Evolutionary conservation across 2,888 invertebrate species (phyloP).

Genomic region (Cremastinae sp.): DNA sequence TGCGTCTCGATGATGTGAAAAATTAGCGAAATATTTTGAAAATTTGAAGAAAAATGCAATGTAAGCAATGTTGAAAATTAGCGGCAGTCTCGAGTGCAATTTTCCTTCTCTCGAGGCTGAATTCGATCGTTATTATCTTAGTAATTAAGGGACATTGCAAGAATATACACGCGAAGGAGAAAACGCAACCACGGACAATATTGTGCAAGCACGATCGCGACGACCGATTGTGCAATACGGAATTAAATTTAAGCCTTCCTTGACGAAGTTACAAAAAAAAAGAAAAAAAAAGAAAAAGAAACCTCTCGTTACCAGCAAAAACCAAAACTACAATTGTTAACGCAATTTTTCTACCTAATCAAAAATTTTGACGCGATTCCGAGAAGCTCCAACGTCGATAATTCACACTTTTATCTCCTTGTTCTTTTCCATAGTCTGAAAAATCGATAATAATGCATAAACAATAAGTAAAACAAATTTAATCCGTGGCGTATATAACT

Average conservation of each 20-base stretch:
- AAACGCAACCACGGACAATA: constrained; percentile 34
- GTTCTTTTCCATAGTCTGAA: constrained; percentile 9
- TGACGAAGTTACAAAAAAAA: neutral
- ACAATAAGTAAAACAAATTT: too few species aligned
- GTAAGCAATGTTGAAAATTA: too few species aligned
- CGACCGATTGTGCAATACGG: constrained; percentile 16
- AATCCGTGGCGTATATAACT: constrained; percentile 31
- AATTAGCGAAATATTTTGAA: too few species aligned
- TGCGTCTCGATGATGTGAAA: too few species aligned
- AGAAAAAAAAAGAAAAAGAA: constrained; percentile 14
- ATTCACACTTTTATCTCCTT: constrained; percentile 11
- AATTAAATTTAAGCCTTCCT: too few species aligned
- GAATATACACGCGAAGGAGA: constrained; percentile 5
- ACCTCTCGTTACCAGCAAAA: constrained; percentile 57
- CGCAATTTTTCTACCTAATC: constrained; percentile 36
- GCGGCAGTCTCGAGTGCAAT: neutral
- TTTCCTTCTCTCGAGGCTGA: constrained; percentile 14
- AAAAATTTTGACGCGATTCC: constrained; percentile 42
- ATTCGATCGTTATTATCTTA: constrained; percentile 14
- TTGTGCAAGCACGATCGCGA: constrained; percentile 30
- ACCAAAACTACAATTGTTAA: constrained; percentile 53
- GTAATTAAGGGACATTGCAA: constrained; percentile 1
- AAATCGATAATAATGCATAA: constrained; percentile 20
- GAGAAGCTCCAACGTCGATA: constrained; percentile 49
- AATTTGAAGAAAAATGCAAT: too few species aligned